Conservation (phyloP, 2,113 vertebrate species). For the Notarius lentiginosus region DNA sequence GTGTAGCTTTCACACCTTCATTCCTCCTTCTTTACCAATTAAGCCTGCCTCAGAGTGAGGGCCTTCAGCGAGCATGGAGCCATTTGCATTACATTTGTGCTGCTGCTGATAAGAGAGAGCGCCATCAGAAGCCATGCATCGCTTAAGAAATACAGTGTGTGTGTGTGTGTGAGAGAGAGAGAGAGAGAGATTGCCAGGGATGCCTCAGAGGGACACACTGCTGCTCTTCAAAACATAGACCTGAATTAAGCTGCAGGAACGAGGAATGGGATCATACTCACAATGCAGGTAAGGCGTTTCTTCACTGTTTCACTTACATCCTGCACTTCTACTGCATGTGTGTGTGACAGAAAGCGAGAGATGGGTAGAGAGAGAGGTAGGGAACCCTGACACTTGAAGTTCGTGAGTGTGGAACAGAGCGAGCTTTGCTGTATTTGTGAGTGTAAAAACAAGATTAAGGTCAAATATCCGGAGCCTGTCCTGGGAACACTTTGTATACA, state of each 20-base stretch:
- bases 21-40: constrained; percentile 79
- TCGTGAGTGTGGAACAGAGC: neutral
- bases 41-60: constrained; percentile 78
- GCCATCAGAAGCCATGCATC: constrained; percentile 74
- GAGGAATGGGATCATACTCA: constrained; percentile 74
- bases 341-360: neutral
- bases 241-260: constrained; percentile 75
- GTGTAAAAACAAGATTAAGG: neutral
- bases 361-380: neutral
- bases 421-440: neutral
- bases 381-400: constrained; percentile 1
- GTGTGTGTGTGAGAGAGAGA: constrained; percentile 42
- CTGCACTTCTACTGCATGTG: constrained; percentile 4
- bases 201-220: constrained; percentile 70
- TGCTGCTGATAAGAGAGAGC: constrained; percentile 73
- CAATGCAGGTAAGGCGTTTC: constrained; percentile 77
- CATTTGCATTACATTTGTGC: constrained; percentile 80
- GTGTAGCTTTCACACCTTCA: constrained; percentile 74
- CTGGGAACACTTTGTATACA: neutral
- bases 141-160: constrained; percentile 70
- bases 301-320: constrained; percentile 71
- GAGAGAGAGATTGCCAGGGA: constrained; percentile 64
- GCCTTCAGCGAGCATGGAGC: constrained; percentile 72
- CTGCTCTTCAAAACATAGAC: constrained; percentile 79
- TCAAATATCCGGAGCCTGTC: neutral